Percentiles rank a stretch among this genome's conserved stretches.
Conservation (phyloP, 2,797 vertebrate genomes). For the Acanthopagrus latus region DNA sequence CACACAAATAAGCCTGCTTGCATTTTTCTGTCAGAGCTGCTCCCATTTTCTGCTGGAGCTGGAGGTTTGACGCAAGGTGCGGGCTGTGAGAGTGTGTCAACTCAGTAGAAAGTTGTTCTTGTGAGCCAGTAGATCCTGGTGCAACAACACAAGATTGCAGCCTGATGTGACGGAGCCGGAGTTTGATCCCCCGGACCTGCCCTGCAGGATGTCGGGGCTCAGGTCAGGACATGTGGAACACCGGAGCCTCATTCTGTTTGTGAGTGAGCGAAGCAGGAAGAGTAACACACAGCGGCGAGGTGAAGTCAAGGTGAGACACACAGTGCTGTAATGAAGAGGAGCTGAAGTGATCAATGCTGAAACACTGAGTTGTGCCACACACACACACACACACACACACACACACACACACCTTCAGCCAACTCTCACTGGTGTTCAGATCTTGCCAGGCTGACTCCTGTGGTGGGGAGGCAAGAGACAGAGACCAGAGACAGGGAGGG, state of each 20-base stretch:
- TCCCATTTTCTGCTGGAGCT: neutral
- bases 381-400: neutral
- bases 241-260: neutral
- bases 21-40: conserved; percentile 1
- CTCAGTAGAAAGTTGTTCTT: neutral
- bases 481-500: neutral
- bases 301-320: conserved; percentile 20
- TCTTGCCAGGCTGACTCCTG: conserved; percentile 47
- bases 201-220: conserved; percentile 5
- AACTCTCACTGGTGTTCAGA: conserved; percentile 6
- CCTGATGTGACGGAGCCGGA: conserved; percentile 2
- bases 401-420: neutral
- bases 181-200: neutral
- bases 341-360: conserved; percentile 23
- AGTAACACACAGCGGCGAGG: neutral
- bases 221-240: conserved; percentile 6
- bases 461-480: conserved; percentile 21
- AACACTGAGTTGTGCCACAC: conserved; percentile 4
- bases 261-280: neutral
- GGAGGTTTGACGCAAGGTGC: conserved; percentile 20
- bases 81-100: conserved; percentile 1
- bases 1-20: conserved; percentile 13
- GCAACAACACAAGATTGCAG: neutral
- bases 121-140: neutral
- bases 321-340: neutral